Evolutionary conservation across 2,797 vertebrate genomes (phyloP), one percentile per base, ranked within the genome.

Genomic region (Rhadinocentrus ornatus): DNA sequence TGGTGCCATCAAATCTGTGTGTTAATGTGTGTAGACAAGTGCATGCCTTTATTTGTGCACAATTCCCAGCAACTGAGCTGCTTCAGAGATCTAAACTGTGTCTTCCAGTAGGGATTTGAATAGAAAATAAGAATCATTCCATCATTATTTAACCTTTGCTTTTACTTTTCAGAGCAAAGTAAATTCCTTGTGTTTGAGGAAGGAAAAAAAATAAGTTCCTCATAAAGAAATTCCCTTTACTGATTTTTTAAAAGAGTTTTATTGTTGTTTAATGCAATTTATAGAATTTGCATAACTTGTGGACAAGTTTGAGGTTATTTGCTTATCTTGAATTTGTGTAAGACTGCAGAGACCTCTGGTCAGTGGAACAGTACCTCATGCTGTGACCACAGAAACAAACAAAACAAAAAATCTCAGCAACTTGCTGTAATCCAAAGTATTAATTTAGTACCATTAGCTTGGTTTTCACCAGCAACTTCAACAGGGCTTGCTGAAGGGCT

Each of bases 401-500:
- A n/a, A n/a, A n/a, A n/a, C n/a, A n/a, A n/a, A n/a, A n/a, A n/a
- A n/a, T n/a, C n/a, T 44, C 41, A 44, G 41, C 41, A 44, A 20
- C 0, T 31, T 31, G 31, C 31, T 31, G 31, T 31, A 31, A 31
- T 4, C 10, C 12, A 5, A n/a, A 11, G 22, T 57, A 20, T 29
- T 59, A 34, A 54, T 72, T 69, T 66, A 53, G 50, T 0, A 6
- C 6, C 35, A 53, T 73, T 72, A 69, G 73, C 71, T 73, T 71
- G 55, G 61, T 77, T 77, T 72, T 44, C 34, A 66, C 1, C 15
- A 3, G 29, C 22, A n/a, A 37, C 63, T 2, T 35, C 41, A 54
- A 56, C 41, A 39, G 61, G 32, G 48, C 53, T 34, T 26, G n/a
- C 29, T 15, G 3, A 20, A 13, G 31, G 27, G 57, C 41, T 55